Conservation (phyloP, 2,113 vertebrate genomes). For the Naja naja region DNA sequence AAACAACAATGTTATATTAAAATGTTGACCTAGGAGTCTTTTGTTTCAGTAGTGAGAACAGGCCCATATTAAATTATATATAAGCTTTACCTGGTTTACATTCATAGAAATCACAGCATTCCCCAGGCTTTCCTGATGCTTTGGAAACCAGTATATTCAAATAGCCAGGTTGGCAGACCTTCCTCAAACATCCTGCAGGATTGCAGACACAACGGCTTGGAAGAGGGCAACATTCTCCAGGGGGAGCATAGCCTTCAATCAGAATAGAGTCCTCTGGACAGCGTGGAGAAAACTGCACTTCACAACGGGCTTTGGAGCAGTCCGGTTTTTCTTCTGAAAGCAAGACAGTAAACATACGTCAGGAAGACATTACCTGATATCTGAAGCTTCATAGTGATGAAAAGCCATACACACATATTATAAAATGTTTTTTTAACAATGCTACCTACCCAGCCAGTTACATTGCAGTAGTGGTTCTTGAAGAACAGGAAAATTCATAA, state of each 20-base stretch:
- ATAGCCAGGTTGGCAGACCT: slow-evolving; percentile 87
- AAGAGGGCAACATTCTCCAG: slow-evolving; percentile 86
- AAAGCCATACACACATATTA: not conserved
- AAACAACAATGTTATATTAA: not conserved
- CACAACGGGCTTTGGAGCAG: slow-evolving; percentile 86
- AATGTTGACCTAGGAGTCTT: not conserved
- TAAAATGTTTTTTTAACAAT: not conserved
- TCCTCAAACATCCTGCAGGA: slow-evolving; percentile 85
- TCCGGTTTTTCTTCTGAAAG: slow-evolving; percentile 87
- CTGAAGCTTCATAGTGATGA: not conserved
- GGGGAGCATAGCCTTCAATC: slow-evolving; percentile 89
- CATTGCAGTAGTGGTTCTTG: not conserved
- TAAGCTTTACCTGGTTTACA: slow-evolving; percentile 84
- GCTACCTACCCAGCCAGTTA: not conserved
- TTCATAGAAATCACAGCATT: slow-evolving; percentile 90
- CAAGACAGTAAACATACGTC: slow-evolving; percentile 44
- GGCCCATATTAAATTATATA: not conserved
- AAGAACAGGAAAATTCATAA: not conserved
- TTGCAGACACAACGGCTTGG: slow-evolving; percentile 88
- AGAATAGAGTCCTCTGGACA: slow-evolving; percentile 88
- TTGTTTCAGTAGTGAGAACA: not conserved
- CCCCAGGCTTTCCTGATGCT: slow-evolving; percentile 86
- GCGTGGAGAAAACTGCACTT: slow-evolving; percentile 89
- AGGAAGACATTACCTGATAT: slow-evolving; percentile 11
- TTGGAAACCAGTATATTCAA: slow-evolving; percentile 89